Evolutionary conservation across 1,140 invertebrate species (phyloP).

Genomic region (Sycophaga agraensis): DNA sequence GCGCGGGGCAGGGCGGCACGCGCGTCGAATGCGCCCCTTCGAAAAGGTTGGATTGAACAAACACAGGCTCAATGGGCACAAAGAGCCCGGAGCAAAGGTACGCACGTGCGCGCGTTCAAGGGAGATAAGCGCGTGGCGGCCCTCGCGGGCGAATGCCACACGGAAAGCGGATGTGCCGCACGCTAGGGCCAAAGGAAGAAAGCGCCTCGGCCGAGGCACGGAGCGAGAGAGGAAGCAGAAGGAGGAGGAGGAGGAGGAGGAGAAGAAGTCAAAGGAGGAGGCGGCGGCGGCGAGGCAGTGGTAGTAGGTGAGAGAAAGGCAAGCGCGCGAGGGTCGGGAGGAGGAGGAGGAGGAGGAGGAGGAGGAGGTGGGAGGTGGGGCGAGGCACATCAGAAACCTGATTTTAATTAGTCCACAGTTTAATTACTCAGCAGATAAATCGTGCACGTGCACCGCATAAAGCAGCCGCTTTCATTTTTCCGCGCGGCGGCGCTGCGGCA

Average conservation of each 20-base stretch:
- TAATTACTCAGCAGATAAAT: constrained; percentile 61
- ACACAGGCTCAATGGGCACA: too few relatives aligned
- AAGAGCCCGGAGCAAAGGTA: too few relatives aligned
- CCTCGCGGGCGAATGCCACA: too few relatives aligned
- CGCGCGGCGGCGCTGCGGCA: constrained; percentile 17
- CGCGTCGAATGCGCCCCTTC: too few relatives aligned
- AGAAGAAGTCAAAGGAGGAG: constrained; percentile 20
- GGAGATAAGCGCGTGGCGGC: too few relatives aligned
- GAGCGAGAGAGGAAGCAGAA: background rate
- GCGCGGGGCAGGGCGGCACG: background rate
- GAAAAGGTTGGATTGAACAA: too few relatives aligned
- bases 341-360: constrained; percentile 29
- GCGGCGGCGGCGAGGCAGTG: constrained; percentile 3
- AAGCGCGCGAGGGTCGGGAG: constrained; percentile 30
- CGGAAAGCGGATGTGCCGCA: background rate
- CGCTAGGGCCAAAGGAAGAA: background rate
- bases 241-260: background rate
- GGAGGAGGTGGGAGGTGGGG: constrained; percentile 28
- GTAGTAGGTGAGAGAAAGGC: constrained; percentile 10
- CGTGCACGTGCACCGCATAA: constrained; percentile 60
- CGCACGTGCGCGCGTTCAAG: too few relatives aligned
- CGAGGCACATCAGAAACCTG: constrained; percentile 58
- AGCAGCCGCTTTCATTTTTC: constrained; percentile 59
- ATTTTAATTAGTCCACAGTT: constrained; percentile 62
- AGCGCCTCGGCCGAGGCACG: too few relatives aligned